Conservation (phyloP, 2,888 invertebrate species). For the Sarcophaga carnaria region DNA sequence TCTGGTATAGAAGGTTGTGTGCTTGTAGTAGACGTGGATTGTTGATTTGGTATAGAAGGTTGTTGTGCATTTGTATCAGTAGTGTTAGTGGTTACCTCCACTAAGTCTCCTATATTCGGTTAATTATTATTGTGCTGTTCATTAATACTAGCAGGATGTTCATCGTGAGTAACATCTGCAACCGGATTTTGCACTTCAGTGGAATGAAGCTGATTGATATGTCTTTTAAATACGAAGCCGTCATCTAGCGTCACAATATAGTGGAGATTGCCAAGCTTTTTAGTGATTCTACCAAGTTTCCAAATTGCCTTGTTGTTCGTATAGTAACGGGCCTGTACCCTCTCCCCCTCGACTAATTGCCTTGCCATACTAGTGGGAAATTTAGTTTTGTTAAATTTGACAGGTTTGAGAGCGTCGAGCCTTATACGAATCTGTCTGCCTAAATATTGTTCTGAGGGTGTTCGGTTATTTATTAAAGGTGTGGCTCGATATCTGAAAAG, state of each 20-base stretch:
- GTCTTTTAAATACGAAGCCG: constrained; percentile 35
- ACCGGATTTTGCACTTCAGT: constrained; percentile 5
- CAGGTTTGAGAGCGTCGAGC: too few species aligned
- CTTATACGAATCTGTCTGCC: too few species aligned
- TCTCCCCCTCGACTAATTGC: constrained; percentile 50
- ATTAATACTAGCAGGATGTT: constrained; percentile 1
- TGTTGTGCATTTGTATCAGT: too few species aligned
- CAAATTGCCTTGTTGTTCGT: constrained; percentile 30
- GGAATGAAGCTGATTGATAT: constrained; percentile 15
- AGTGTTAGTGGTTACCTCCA: too few species aligned
- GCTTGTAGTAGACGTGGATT: too few species aligned
- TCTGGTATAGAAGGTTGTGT: too few species aligned
- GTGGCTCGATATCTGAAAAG: too few species aligned
- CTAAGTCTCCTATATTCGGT: not conserved
- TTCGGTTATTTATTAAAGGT: too few species aligned
- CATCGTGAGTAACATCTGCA: not conserved
- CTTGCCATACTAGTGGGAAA: constrained; percentile 7
- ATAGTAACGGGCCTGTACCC: constrained; percentile 21
- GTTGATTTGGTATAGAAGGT: too few species aligned
- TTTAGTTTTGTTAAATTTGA: constrained; percentile 23
- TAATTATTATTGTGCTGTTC: not conserved
- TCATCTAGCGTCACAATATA: constrained; percentile 24
- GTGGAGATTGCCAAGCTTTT: not conserved
- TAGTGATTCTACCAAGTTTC: constrained; percentile 26
- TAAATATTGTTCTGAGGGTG: too few species aligned